Base-by-base conservation (phyloP, 2,888 invertebrate species). In the Lasioglossum figueresi region DNA sequence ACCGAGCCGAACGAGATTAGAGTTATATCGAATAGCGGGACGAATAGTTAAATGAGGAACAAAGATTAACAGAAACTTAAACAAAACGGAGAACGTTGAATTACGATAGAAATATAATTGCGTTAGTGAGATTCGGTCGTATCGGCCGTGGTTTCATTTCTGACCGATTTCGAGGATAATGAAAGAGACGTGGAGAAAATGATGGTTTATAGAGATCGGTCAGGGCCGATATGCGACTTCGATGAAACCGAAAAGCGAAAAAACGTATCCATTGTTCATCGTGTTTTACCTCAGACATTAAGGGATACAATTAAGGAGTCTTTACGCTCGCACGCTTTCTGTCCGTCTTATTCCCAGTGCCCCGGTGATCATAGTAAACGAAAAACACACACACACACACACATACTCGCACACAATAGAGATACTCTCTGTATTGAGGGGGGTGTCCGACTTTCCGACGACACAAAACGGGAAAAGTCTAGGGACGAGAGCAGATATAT, bases 261-360 rank as follows among this genome's bases (percentile, higher is more conserved):
- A 52, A 63, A 80, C 79, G 83, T 79, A 76, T 79, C 84, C 85
- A 23, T 79, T 83, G 81, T 87, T 82, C 82, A 76, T 85, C 87
- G 81, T 83, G 83, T 83, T 84, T 86, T 86, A 83, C 80, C 75
- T 82, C 79, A 84, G 79, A 70, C 70, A 87, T 87, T 89, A 89
- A 91, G 87, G 73, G 77, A 87, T 91, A 89, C 88, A 87, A 48
- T 73, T 86, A 85, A 86, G 90, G 85, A 85, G 90, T 91, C 91
- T 94, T 93, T 93, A 93, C 93, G 92, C 94, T 94, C 93, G 93
- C 93, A 93, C 92, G 92, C 90, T 91, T 91, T 89, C 88, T 85
- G 76, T 84, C 83, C 86, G 68, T 85, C 89, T 89, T 76, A 91
- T 89, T 90, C 90, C 90, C 91, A 91, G 91, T 90, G 91, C 87